Evolutionary conservation across 2,797 vertebrate species (phyloP).

Genomic region (Leptoclinus maculatus): DNA sequence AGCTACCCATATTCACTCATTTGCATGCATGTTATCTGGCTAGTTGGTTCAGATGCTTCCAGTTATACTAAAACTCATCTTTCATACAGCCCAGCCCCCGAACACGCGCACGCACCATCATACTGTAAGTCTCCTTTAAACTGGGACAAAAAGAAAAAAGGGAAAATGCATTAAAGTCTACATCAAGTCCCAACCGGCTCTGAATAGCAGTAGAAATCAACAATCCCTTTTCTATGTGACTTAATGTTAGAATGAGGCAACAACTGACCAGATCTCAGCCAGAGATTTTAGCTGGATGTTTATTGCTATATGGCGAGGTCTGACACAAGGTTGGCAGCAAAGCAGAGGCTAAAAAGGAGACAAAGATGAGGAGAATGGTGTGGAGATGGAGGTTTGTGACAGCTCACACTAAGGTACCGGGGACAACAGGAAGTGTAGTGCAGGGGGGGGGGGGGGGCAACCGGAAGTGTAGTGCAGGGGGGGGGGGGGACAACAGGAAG

Average conservation of each 20-base stretch:
- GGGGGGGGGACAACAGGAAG: no score
- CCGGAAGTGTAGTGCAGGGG: neutral
- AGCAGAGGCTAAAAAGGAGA: slow-evolving; percentile 15
- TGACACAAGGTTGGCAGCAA: slow-evolving; percentile 49
- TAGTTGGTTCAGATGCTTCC: slow-evolving; percentile 53
- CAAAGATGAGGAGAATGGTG: slow-evolving; percentile 6
- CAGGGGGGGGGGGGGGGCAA: neutral
- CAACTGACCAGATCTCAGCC: slow-evolving; percentile 48
- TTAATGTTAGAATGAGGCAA: slow-evolving; percentile 42
- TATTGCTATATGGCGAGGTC: slow-evolving; percentile 79
- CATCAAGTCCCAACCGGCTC: slow-evolving; percentile 41
- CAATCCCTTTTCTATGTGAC: slow-evolving; percentile 38
- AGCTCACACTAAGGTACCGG: slow-evolving; percentile 5
- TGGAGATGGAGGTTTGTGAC: slow-evolving; percentile 8
- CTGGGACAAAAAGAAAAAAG: neutral
- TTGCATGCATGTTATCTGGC: slow-evolving; percentile 64
- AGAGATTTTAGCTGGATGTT: slow-evolving; percentile 43
- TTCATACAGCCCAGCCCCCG: slow-evolving; percentile 39
- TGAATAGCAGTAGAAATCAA: slow-evolving; percentile 47
- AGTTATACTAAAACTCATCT: slow-evolving; percentile 38
- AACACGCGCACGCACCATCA: slow-evolving; percentile 54
- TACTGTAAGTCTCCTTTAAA: slow-evolving; percentile 31
- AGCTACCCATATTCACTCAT: slow-evolving; percentile 38
- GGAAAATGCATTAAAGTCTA: slow-evolving; percentile 44
- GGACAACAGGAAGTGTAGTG: slow-evolving; percentile 1